Evolutionary conservation across 1,140 invertebrate species (phyloP), one percentile per base, ranked within the genome.

Genomic region (Cryptotermes secundus): DNA sequence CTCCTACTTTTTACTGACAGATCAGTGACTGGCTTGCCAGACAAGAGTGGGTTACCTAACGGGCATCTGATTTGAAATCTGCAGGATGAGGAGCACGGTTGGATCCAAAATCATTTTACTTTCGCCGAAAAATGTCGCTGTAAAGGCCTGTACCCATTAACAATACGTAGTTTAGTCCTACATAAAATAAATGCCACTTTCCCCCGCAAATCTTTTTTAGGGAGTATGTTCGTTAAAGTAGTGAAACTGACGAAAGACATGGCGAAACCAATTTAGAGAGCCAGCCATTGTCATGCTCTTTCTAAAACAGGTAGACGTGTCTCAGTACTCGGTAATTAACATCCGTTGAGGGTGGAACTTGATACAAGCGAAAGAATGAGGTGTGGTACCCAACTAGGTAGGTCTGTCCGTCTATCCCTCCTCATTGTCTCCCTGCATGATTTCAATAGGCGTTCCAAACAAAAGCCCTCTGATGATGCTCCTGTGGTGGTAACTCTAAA

Each of bases 391-490:
- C 26, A 31, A 72, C 59, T 72, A 72, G 26, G 59, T 72, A n/a
- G 59, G 59, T n/a, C 26, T n/a, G 16, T 72, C 38, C 9, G 59
- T 72, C 59, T 31, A 26, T 72, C 59, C 59, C 26, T 72, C 59
- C 31, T 9, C 31, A 72, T 72, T 72, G 59, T 72, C 59, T 72
- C 59, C 16, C 59, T 31, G 59, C 26, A 16, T 31, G 59, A 31
- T 72, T 72, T 72, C 59, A 72, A 72, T 72, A 72, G 59, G 59
- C 59, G n/a, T n/a, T 72, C 26, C 59, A 72, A 72, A 72, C 59
- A 72, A 72, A 72, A n/a, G 59, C 26, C 59, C 4, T 59, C 26
- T 72, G 59, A 72, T 72, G 59, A 72, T n/a, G 59, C 59, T 72
- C 14, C 59, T 31, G 59, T 72, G 59, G 59, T 72, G 59, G 59